Evolutionary conservation across 2,113 vertebrate genomes (phyloP), one percentile per base, ranked within the genome.

Genomic region (Odocoileus hemionus): DNA sequence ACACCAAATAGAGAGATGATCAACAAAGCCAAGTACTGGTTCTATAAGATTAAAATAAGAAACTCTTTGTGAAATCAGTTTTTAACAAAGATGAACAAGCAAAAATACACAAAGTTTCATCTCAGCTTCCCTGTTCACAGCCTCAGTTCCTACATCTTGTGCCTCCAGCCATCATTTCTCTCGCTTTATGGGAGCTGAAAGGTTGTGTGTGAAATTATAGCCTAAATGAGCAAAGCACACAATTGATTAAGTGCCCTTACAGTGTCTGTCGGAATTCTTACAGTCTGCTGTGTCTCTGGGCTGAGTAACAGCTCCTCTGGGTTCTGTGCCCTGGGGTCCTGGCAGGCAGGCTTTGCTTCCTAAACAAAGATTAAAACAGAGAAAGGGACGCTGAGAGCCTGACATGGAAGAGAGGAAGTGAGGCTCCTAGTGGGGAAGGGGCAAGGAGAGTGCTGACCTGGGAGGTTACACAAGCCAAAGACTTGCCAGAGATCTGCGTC

Each of bases 31-130:
- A 33, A 82, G 21, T 28, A 25, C 50, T 50, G 39, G 0, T 45
- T 89, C 26, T 54, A 12, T 70, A 43, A 85, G 39, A 82, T 64
- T 54, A 54, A 61, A 95, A 84, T 30, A 58, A 45, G 54, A 86
- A 79, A 96, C 15, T 91, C 45, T 70, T 67, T 26, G 12, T 82
- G 70, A 96, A 89, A 93, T 58, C 58, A 82, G 21, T 43, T 74
- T 58, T 52, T 80, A 58, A 3, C n/a, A 90, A 70, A n/a, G 33
- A 16, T 10, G 14, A 28, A 33, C 14, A 39, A 76, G 33, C 30
- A 36, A 33, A 61, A 70, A 85, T 2, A 43, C n/a, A 94, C 36
- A n/a, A 80, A 61, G 26, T 28, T 39, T 83, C n/a, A 28, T 55
- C 39, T 47, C 58, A 13, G 10, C 67, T 60, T 79, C 50, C 39